Evolutionary conservation across 2,888 invertebrate genomes (phyloP), one percentile per base, ranked within the genome.

Genomic region (Idaea biselata): DNA sequence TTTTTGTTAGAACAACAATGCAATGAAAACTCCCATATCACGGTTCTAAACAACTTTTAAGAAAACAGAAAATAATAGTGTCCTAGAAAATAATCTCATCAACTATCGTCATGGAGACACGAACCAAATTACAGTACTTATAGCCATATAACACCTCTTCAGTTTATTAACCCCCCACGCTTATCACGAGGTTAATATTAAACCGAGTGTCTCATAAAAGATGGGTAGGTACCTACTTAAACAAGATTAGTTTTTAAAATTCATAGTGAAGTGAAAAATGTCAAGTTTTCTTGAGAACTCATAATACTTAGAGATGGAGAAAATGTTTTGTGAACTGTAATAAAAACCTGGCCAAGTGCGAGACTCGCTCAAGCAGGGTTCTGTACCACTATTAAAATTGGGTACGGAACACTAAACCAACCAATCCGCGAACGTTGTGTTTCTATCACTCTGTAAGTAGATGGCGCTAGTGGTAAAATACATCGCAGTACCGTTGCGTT

Each of bases 131-230:
- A 25, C 5, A 25, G 25, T 25, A 25, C 25, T 5, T 5, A 25
- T 5, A 25, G 55, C 55, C 5, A 58, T 57, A 57, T 57, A 53
- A 57, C 44, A 57, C 18, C 57, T 56, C 33, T 55, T 17, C 68
- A 72, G 68, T 63, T 62, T 58, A 64, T 70, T 67, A 68, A 68
- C 68, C 62, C 63, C 67, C 63, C 60, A 62, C 67, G 59, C 67
- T n/a, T 63, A 68, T 68, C 68, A 66, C 63, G 65, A 69, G 63
- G 66, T 71, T 69, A 66, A 69, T 44, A 44, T 44, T 11, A 44
- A 44, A 44, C 44, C 44, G 44, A 44, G 44, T 44, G 44, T 11
- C 44, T 44, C 44, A 44, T 44, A 44, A 44, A 44, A 44, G 44
- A 65, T 73, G 25, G 25, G 25, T 25, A 63, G n/a, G n/a, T n/a